Conservation (phyloP, 2,797 vertebrate species). For the Poeciliopsis turneri region DNA sequence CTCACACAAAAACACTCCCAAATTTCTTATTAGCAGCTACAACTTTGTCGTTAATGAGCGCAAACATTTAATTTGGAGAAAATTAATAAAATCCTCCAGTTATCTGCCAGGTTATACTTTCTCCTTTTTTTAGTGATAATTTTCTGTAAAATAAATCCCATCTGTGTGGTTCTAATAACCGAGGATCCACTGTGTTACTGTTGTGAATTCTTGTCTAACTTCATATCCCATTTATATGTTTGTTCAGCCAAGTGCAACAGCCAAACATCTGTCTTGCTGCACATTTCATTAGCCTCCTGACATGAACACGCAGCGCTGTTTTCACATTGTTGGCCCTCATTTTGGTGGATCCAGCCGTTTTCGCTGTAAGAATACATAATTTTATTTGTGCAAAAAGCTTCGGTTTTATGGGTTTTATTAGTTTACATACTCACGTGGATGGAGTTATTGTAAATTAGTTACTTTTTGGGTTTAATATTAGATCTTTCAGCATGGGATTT, state of each 20-base stretch:
- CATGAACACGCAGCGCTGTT: constrained; percentile 29
- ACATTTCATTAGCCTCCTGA: constrained; percentile 65
- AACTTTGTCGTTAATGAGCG: constrained; percentile 8
- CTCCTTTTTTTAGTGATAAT: background rate
- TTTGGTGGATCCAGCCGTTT: constrained; percentile 5
- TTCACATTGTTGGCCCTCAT: constrained; percentile 25
- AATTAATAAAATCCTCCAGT: constrained; percentile 8
- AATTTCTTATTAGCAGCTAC: constrained; percentile 39
- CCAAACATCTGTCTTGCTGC: constrained; percentile 61
- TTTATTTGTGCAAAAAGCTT: background rate
- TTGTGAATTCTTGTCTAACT: constrained; percentile 14
- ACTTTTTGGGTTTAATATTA: background rate
- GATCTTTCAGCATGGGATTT: background rate
- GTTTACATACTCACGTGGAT: background rate
- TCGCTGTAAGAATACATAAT: background rate
- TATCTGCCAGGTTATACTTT: background rate
- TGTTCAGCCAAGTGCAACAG: constrained; percentile 60
- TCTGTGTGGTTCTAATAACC: constrained; percentile 30
- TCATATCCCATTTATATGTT: constrained; percentile 29
- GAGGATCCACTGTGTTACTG: background rate
- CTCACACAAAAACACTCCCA: background rate
- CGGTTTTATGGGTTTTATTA: constrained; percentile 1
- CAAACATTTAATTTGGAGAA: background rate
- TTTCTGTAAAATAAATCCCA: constrained; percentile 24
- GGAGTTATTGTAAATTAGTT: background rate